Percentiles rank a stretch among this genome's conserved stretches.
phyloP scores from a whole-genome alignment of 1,140 invertebrate species.

The Subanguina moxae region DNA sequence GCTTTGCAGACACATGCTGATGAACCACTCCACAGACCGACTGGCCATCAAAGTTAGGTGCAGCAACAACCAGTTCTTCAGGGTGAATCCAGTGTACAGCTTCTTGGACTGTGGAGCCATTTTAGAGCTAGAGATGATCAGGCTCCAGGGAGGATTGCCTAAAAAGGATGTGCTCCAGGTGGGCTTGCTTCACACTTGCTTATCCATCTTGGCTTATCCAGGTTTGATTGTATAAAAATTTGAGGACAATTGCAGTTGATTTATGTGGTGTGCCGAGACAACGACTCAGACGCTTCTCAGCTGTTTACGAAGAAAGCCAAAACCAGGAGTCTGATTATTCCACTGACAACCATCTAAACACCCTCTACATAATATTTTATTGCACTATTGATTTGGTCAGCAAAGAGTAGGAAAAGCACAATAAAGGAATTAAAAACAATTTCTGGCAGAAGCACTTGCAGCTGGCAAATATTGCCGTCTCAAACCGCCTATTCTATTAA shows the following conservation, averaged over 20 bases:
- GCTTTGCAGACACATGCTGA: conserved; percentile 28
- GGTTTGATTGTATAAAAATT: too few species aligned
- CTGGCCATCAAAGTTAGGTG: conserved; percentile 36
- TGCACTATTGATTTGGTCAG: background rate
- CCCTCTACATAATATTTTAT: background rate
- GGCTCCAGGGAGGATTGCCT: conserved; percentile 29
- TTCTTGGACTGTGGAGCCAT: conserved; percentile 24
- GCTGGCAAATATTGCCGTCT: too few species aligned
- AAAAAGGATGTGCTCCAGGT: conserved; percentile 21
- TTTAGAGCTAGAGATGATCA: conserved; percentile 31
- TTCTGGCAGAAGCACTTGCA: too few species aligned
- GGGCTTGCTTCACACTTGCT: too few species aligned
- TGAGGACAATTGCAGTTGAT: conserved; percentile 29
- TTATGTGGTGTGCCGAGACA: conserved; percentile 25
- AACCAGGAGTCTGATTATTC: conserved; percentile 29
- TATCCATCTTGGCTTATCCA: too few species aligned
- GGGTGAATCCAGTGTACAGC: conserved; percentile 33
- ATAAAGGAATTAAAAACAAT: too few species aligned
- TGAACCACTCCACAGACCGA: conserved; percentile 34
- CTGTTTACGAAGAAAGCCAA: conserved; percentile 29
- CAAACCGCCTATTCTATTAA: too few species aligned
- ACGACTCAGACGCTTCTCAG: conserved; percentile 24
- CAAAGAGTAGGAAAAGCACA: too few species aligned
- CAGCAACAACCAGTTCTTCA: conserved; percentile 31
- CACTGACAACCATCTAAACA: conserved; percentile 25